Evolutionary conservation across 2,888 invertebrate species (phyloP).

Genomic region (Phengaris arion): DNA sequence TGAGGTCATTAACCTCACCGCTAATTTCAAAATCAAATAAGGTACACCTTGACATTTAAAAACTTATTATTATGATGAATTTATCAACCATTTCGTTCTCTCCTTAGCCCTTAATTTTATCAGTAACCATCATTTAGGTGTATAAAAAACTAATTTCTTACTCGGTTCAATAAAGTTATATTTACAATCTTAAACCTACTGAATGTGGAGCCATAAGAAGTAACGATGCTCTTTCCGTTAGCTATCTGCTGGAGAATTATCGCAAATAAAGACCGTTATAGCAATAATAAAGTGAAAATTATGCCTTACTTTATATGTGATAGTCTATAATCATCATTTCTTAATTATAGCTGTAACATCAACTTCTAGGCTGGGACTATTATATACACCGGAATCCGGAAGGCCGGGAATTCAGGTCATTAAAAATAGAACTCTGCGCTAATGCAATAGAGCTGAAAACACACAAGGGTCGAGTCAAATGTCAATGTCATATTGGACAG

Average conservation of each 20-base stretch:
- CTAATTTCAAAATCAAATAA: too few species aligned
- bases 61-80: too few species aligned
- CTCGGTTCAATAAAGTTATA: conserved; percentile 17
- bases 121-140: neutral
- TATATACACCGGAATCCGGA: too few species aligned
- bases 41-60: too few species aligned
- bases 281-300: conserved; percentile 12
- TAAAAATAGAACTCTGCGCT: too few species aligned
- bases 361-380: neutral
- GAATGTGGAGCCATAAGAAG: neutral
- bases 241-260: conserved; percentile 17
- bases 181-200: conserved; percentile 17
- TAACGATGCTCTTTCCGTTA: conserved; percentile 18
- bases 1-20: too few species aligned
- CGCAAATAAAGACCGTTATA: conserved; percentile 17
- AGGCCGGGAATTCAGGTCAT: too few species aligned
- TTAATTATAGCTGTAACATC: neutral
- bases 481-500: too few species aligned
- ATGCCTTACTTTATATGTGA: conserved; percentile 14
- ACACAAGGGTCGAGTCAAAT: too few species aligned
- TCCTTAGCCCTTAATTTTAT: too few species aligned
- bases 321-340: neutral
- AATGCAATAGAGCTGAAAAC: too few species aligned
- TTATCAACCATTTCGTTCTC: too few species aligned
- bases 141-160: conserved; percentile 21